Base-by-base conservation (phyloP, 1,140 invertebrate species). In the Ctenoplectra terminalis region DNA sequence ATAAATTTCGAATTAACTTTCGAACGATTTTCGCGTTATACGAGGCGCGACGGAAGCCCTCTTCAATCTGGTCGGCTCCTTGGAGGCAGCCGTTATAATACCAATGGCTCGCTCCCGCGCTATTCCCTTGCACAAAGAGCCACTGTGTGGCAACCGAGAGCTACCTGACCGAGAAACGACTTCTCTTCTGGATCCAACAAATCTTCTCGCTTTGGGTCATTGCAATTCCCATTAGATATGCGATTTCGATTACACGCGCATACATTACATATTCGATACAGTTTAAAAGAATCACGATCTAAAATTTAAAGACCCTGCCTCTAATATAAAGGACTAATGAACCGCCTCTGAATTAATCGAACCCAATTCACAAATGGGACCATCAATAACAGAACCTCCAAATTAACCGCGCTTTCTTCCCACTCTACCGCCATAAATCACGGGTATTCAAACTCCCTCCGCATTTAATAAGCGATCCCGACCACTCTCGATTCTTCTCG, bases 1-100 rank as follows among this genome's bases (percentile, higher is more conserved):
- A 92, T 92, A 92, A 92, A 92, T 92, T 92, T 92, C 79, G 82
- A 92, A 92, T 91, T 91, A 91, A 89, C 87, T 90, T 90, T 87
- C 74, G 81, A 89, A 89, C 82, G 84, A 82, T 88, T 83, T 85
- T 87, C 85, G 80, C 78, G 83, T 85, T 90, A 90, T 84, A 74
- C 83, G 81, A 89, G 76, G 67, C 86, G 81, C 74, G 84, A 76
- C 88, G 78, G 64, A 85, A 86, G 84, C 78, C 83, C 86, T 71
- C 58, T 66, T 77, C 87, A 84, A 88, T 87, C 85, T 82, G 61
- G 52, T 66, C 71, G 74, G 79, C 73, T 84, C 75, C 79, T 80
- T 70, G 26, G 58, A 83, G 63, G 43, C 84, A 64, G 46, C 77
- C 69, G 72, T 88, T 89, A 82, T 85, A 75, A 81, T 64, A 67